Conservation (phyloP, 2,113 vertebrate species). For the Hemiscyllium ocellatum region DNA sequence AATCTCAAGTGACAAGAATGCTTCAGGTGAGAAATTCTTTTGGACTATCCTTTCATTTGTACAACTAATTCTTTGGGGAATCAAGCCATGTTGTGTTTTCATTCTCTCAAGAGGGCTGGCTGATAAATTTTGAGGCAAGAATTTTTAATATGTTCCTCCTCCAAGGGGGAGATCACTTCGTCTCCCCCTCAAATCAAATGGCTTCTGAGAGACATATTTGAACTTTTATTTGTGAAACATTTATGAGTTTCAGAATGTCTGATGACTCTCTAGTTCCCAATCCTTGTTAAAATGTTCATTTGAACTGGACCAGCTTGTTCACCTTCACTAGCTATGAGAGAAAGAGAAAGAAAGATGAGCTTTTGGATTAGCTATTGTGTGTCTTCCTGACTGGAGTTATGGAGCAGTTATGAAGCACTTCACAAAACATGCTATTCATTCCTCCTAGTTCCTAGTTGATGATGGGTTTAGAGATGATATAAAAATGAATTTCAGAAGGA, state of each 20-base stretch:
- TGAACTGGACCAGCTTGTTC: background rate
- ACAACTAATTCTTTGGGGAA: background rate
- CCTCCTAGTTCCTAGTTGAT: background rate
- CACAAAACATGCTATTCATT: background rate
- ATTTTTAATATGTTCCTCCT: background rate
- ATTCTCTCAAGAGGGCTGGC: background rate
- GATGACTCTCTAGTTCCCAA: background rate
- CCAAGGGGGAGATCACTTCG: background rate
- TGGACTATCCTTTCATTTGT: background rate
- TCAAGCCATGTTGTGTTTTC: background rate
- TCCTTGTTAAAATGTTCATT: background rate
- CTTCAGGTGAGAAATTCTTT: background rate
- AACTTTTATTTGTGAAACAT: background rate
- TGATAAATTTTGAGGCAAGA: background rate
- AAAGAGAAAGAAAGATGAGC: background rate
- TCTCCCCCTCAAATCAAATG: background rate
- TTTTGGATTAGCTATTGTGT: background rate
- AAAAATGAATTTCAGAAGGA: background rate
- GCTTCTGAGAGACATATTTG: background rate
- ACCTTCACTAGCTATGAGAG: too few relatives aligned
- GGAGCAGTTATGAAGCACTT: background rate
- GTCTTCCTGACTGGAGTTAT: background rate
- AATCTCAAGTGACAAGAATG: background rate
- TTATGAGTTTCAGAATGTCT: background rate
- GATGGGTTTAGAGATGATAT: background rate